Conservation (phyloP, 1,140 invertebrate species). For the Megathymus violae region DNA sequence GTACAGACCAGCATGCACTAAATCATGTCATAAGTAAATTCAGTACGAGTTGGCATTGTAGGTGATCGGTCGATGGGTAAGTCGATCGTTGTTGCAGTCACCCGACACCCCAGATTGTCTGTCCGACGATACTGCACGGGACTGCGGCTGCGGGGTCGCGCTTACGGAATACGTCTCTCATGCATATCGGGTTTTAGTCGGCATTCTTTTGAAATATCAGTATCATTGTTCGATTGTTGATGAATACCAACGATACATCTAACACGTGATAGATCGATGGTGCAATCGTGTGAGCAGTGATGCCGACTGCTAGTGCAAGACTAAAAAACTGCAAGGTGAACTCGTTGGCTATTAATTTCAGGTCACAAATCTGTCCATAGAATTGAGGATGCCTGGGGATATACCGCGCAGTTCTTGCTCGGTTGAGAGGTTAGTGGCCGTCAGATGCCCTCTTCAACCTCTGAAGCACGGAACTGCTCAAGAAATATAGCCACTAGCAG, state of each 20-base stretch:
- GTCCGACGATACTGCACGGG: conserved; percentile 56
- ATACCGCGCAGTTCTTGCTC: too few species aligned
- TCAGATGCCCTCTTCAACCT: too few species aligned
- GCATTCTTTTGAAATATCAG: conserved; percentile 23
- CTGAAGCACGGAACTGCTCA: too few species aligned
- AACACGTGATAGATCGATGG: not conserved
- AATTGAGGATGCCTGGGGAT: too few species aligned
- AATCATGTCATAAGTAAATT: not conserved
- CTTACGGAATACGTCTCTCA: conserved; percentile 58
- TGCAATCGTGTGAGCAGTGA: too few species aligned
- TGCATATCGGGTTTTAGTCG: conserved; percentile 53
- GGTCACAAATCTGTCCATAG: too few species aligned
- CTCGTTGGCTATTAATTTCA: too few species aligned
- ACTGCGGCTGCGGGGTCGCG: conserved; percentile 42
- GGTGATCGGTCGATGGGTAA: conserved; percentile 64
- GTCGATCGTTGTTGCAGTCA: conserved; percentile 46
- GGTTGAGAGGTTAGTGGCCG: too few species aligned
- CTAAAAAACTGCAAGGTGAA: too few species aligned
- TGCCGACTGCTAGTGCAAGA: too few species aligned
- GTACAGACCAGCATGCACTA: conserved; percentile 48
- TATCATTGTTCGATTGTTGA: not conserved
- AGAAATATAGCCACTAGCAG: too few species aligned
- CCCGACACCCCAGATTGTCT: conserved; percentile 52
- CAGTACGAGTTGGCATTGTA: conserved; percentile 25
- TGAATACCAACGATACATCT: not conserved